These are phyloP conservation scores for Lynx canadensis DNA, from an alignment of 2,113 vertebrate genomes.

Conservation along the genomic window DNA sequence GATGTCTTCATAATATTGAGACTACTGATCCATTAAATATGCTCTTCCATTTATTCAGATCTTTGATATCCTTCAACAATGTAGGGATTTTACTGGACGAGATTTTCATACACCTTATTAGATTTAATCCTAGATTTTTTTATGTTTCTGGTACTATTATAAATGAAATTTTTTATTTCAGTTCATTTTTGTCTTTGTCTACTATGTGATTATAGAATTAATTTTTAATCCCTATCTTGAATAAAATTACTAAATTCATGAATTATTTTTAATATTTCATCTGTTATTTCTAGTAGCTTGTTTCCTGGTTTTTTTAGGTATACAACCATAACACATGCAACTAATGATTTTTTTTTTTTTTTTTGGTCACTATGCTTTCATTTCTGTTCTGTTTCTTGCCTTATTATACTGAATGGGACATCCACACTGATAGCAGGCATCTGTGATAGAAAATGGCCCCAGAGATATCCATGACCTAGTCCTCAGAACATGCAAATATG, in stretches of 20 bases:
- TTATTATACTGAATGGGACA: neutral
- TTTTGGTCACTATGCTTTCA: neutral
- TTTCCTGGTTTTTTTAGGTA: neutral
- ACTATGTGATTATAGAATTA: neutral
- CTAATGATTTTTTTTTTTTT: neutral
- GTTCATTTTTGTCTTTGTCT: neutral
- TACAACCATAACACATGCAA: neutral
- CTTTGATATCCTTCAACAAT: neutral
- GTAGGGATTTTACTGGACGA: neutral
- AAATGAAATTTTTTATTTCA: neutral
- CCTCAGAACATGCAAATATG: neutral
- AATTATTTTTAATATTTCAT: neutral
- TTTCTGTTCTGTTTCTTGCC: neutral
- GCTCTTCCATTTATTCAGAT: neutral
- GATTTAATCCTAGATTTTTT: neutral
- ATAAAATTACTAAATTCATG: neutral
- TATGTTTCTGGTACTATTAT: neutral
- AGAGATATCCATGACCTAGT: neutral
- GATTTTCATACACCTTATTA: neutral
- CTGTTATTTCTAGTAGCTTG: neutral
- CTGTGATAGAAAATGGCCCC: neutral
- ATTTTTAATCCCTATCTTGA: neutral
- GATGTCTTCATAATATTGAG: neutral
- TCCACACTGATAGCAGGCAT: neutral
- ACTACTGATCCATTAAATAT: neutral